Evolutionary conservation across 2,888 invertebrate species (phyloP).

Genomic region (Herminia tarsipennalis): DNA sequence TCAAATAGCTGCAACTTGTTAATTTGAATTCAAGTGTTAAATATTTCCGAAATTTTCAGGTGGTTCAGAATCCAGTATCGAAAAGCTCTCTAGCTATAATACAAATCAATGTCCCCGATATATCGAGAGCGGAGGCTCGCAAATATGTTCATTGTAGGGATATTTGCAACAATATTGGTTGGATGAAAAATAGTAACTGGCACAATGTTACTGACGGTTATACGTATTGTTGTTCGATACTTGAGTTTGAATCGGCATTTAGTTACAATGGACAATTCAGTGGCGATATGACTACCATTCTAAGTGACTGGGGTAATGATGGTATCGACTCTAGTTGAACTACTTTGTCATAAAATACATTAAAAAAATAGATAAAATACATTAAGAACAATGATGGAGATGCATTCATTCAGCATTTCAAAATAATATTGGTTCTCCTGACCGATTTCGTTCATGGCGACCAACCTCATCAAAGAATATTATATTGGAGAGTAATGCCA

Average conservation of each 20-base stretch:
- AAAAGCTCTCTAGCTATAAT: slow-evolving; percentile 58
- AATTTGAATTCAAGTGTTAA: not conserved
- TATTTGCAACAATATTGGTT: slow-evolving; percentile 50
- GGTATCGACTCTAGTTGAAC: no score
- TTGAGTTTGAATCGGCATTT: slow-evolving; percentile 54
- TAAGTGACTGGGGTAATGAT: no score
- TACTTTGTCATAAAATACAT: no score
- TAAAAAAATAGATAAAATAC: no score
- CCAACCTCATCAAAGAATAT: no score
- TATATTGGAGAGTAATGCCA: no score
- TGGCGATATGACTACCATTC: slow-evolving; percentile 1
- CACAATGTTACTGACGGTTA: slow-evolving; percentile 50
- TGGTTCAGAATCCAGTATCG: slow-evolving; percentile 52
- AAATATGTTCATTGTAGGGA: slow-evolving; percentile 53
- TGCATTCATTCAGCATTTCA: no score
- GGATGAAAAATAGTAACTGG: slow-evolving; percentile 57
- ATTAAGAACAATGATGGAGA: no score
- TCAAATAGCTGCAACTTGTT: no score
- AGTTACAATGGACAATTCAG: slow-evolving; percentile 37
- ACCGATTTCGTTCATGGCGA: no score
- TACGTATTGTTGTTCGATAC: slow-evolving; percentile 58
- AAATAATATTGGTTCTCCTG: no score
- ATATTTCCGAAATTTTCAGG: slow-evolving; percentile 39
- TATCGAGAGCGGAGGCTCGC: slow-evolving; percentile 34
- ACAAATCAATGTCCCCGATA: slow-evolving; percentile 62